These are phyloP conservation scores for Micrastur ruficollis DNA, from an alignment of 2,797 vertebrate species.

Conservation along the genomic window DNA sequence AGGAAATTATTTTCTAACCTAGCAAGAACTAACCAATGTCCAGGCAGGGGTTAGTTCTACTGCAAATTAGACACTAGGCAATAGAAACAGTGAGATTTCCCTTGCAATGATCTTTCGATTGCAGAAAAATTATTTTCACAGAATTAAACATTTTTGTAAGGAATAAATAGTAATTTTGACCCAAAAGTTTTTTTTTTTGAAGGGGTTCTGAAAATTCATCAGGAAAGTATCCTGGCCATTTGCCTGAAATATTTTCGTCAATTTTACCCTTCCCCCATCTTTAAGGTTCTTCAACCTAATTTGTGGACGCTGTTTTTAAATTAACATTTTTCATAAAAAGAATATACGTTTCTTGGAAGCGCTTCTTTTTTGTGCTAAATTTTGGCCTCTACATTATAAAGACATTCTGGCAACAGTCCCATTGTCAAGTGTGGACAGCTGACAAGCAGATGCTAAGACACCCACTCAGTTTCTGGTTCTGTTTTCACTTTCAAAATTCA, in stretches of 20 bases:
- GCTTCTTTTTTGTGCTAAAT: background rate
- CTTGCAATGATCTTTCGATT: background rate
- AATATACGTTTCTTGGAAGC: background rate
- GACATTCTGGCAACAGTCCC: background rate
- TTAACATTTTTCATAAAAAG: background rate
- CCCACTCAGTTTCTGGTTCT: background rate
- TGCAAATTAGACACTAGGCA: background rate
- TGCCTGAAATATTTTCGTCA: background rate
- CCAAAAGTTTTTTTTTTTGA: accelerated
- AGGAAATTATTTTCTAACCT: background rate
- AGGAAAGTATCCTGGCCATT: background rate
- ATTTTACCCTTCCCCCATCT: background rate
- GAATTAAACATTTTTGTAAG: background rate
- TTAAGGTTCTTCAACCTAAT: background rate
- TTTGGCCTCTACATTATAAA: background rate
- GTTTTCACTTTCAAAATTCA: background rate
- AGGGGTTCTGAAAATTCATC: background rate
- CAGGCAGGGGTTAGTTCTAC: background rate
- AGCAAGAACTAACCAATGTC: background rate
- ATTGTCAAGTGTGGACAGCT: background rate
- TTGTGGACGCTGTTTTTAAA: background rate
- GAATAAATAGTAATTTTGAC: background rate
- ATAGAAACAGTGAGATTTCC: background rate
- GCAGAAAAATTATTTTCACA: background rate
- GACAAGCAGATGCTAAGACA: slow-evolving; percentile 11